Percentiles rank a stretch among this genome's conserved stretches.
These are phyloP conservation scores for Periplaneta americana DNA, from an alignment of 1,140 invertebrate species.

Conservation along the genomic window DNA sequence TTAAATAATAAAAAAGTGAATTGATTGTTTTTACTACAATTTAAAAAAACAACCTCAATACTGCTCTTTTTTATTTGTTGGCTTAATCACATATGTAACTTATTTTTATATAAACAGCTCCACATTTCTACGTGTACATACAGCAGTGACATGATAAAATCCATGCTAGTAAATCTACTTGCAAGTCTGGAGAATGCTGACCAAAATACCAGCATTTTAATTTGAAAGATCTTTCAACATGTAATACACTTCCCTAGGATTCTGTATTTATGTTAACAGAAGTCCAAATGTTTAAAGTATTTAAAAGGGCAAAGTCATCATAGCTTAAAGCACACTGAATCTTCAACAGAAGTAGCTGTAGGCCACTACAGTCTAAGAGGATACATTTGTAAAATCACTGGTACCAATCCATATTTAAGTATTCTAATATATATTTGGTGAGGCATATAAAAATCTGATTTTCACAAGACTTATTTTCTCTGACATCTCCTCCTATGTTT, in stretches of 20 bases:
- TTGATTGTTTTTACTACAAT: no score
- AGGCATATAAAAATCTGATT: background rate
- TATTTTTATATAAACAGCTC: background rate
- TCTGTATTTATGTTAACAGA: background rate
- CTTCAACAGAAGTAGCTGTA: background rate
- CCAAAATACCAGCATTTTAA: background rate
- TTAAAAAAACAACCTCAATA: no score
- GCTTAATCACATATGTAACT: no score
- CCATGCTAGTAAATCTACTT: background rate
- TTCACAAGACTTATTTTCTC: background rate
- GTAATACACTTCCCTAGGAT: background rate
- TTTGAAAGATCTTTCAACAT: background rate
- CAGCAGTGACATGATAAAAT: background rate
- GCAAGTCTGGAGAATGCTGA: background rate
- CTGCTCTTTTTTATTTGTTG: no score
- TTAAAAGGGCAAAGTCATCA: background rate
- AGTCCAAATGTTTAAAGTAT: background rate
- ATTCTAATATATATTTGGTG: background rate
- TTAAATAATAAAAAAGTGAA: no score
- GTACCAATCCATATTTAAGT: background rate
- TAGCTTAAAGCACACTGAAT: background rate
- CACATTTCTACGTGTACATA: background rate
- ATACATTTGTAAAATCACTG: background rate
- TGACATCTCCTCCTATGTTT: background rate
- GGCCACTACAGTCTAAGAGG: background rate